Evolutionary conservation across 2,888 invertebrate species (phyloP).

Genomic region (Drosophila putrida): DNA sequence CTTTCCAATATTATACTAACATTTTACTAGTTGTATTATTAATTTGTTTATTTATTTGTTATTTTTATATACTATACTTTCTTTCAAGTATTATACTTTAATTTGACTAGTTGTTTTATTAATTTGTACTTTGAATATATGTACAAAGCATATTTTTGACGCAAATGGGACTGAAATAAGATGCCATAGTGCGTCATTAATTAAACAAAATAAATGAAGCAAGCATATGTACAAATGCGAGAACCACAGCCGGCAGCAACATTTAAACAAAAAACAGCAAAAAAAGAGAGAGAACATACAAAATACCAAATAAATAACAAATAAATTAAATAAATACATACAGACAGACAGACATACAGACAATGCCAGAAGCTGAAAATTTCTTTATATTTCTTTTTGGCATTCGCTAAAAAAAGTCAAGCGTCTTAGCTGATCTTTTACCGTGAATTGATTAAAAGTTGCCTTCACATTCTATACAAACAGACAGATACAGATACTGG

Average conservation of each 20-base stretch:
- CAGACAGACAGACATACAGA: slow-evolving; percentile 6
- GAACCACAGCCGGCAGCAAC: slow-evolving; percentile 38
- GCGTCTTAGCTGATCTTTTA: slow-evolving; percentile 60
- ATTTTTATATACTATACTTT: no score
- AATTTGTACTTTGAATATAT: slow-evolving; percentile 16
- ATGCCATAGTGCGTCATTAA: slow-evolving; percentile 68
- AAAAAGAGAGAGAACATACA: slow-evolving; percentile 41
- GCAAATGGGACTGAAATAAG: slow-evolving; percentile 52
- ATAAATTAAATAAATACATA: slow-evolving; percentile 75
- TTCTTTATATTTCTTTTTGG: slow-evolving; percentile 52
- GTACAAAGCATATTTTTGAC: slow-evolving; percentile 46
- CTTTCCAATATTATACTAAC: no score
- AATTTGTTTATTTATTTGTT: no score
- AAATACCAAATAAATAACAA: slow-evolving; percentile 75
- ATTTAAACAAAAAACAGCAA: slow-evolving; percentile 36
- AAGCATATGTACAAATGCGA: slow-evolving; percentile 30
- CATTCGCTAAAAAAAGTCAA: slow-evolving; percentile 62
- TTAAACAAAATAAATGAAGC: slow-evolving; percentile 59
- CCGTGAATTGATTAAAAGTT: slow-evolving; percentile 73
- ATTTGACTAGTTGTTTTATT: not conserved
- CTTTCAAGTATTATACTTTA: not conserved
- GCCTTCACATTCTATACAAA: slow-evolving; percentile 59
- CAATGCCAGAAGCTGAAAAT: slow-evolving; percentile 33
- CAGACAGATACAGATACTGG: slow-evolving; percentile 16
- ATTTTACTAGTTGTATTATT: no score